These are phyloP conservation scores for Trachemys scripta DNA, from an alignment of 2,113 vertebrate species.

Conservation along the genomic window DNA sequence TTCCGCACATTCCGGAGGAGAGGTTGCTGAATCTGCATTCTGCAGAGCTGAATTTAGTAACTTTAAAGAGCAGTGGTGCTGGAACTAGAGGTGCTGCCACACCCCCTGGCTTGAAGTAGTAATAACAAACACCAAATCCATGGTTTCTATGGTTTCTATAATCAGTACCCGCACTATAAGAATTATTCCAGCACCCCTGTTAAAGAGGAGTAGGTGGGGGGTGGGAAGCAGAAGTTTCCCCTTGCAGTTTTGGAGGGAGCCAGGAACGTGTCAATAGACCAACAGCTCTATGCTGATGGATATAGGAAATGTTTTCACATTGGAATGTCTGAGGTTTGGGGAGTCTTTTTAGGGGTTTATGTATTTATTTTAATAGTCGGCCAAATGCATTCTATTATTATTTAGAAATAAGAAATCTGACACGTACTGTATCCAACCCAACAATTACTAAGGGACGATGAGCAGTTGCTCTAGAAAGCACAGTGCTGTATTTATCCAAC, in stretches of 20 bases:
- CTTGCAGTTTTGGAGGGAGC: not conserved
- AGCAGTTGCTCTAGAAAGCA: not conserved
- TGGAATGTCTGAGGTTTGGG: constrained; percentile 14
- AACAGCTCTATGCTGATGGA: not conserved
- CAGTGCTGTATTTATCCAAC: constrained; percentile 37
- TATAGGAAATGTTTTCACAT: not conserved
- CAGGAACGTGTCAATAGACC: not conserved
- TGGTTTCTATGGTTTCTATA: not conserved
- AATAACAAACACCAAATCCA: too few relatives aligned
- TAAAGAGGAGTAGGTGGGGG: not conserved
- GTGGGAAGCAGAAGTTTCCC: not conserved
- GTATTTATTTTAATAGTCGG: constrained; percentile 12
- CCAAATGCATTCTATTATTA: constrained; percentile 43
- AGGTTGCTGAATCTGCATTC: not conserved
- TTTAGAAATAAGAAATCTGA: constrained; percentile 46
- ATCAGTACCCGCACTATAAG: too few relatives aligned
- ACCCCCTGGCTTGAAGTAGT: too few relatives aligned
- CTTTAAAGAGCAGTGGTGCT: not conserved
- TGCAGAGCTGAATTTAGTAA: not conserved
- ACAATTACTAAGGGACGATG: constrained; percentile 46
- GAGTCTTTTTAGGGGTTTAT: not conserved
- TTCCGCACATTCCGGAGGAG: not conserved
- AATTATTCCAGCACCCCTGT: too few relatives aligned
- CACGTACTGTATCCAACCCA: constrained; percentile 37
- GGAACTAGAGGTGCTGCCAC: too few relatives aligned